These are phyloP conservation scores for Idaea aversata DNA, from an alignment of 2,888 invertebrate genomes.

Conservation along the genomic window DNA sequence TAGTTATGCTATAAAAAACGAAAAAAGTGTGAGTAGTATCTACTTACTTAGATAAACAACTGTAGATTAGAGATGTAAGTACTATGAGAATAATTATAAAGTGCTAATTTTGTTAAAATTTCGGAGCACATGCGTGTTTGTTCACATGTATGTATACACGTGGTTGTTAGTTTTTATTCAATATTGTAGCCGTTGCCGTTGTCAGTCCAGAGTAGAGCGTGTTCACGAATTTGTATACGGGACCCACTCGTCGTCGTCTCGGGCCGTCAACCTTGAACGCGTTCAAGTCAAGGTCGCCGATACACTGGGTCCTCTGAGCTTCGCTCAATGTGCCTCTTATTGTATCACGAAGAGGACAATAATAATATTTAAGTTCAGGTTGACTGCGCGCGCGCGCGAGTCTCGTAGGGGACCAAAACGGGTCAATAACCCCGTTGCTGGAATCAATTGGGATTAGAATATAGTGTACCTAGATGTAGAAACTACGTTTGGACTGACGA, in stretches of 20 bases:
- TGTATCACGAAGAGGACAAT: conserved; percentile 61
- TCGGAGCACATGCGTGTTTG: conserved; percentile 13
- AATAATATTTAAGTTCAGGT: conserved; percentile 60
- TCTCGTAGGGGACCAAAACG: conserved; percentile 53
- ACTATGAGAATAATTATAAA: not conserved
- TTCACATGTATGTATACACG: conserved; percentile 23
- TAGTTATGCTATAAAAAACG: too few relatives aligned
- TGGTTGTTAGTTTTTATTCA: conserved; percentile 27
- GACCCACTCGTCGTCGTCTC: conserved; percentile 28
- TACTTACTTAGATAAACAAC: too few relatives aligned
- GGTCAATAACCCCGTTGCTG: conserved; percentile 66
- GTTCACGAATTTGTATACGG: conserved; percentile 34
- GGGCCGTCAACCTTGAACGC: conserved; percentile 59
- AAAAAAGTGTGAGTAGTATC: too few relatives aligned
- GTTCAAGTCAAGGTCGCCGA: conserved; percentile 64
- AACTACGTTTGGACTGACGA: not conserved
- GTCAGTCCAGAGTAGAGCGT: conserved; percentile 30
- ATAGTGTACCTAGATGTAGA: not conserved
- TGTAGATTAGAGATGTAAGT: too few relatives aligned
- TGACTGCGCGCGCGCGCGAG: conserved; percentile 54
- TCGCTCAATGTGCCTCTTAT: conserved; percentile 55
- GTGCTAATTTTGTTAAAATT: not conserved
- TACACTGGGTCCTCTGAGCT: conserved; percentile 44
- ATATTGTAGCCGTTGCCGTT: conserved; percentile 27
- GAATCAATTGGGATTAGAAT: conserved; percentile 54